Conservation (phyloP, 1,140 invertebrate genomes). For the Oreohelix idahoensis region DNA sequence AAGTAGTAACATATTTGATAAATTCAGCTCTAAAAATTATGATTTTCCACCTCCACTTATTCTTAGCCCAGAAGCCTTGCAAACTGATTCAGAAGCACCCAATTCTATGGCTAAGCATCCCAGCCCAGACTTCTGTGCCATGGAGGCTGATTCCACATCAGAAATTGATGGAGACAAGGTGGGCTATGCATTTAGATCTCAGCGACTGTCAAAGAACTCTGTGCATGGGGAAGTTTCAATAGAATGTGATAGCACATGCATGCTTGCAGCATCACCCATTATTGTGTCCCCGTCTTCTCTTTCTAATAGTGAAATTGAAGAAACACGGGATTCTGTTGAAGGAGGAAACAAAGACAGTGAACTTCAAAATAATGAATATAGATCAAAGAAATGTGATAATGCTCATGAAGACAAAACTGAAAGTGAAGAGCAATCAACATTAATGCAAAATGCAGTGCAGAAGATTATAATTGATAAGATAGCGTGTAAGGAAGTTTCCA, state of each 20-base stretch:
- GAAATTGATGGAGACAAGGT: conserved; percentile 17
- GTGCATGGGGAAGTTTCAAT: conserved; percentile 10
- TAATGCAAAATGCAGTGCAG: not conserved
- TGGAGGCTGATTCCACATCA: conserved; percentile 48
- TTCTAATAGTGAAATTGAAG: conserved; percentile 19
- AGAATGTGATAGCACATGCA: conserved; percentile 48
- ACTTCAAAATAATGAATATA: not conserved
- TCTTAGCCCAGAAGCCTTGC: conserved; percentile 2
- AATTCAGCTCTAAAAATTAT: conserved; percentile 4
- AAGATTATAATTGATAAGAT: not conserved
- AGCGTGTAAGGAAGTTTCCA: not conserved
- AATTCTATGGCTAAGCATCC: not conserved
- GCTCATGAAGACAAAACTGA: not conserved
- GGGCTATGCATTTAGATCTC: not conserved
- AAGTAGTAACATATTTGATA: conserved; percentile 29
- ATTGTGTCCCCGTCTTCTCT: conserved; percentile 40
- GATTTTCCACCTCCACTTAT: conserved; percentile 24
- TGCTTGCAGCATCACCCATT: conserved; percentile 39
- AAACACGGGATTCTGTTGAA: not conserved
- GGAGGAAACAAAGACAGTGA: not conserved
- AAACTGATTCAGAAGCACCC: not conserved
- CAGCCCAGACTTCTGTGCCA: conserved; percentile 34
- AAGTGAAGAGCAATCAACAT: not conserved
- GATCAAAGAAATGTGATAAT: not conserved
- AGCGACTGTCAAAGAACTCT: not conserved